Percentiles rank a stretch among this genome's conserved stretches.
Evolutionary conservation across 2,113 vertebrate genomes (phyloP).

Genomic region (Pangasianodon hypophthalmus): DNA sequence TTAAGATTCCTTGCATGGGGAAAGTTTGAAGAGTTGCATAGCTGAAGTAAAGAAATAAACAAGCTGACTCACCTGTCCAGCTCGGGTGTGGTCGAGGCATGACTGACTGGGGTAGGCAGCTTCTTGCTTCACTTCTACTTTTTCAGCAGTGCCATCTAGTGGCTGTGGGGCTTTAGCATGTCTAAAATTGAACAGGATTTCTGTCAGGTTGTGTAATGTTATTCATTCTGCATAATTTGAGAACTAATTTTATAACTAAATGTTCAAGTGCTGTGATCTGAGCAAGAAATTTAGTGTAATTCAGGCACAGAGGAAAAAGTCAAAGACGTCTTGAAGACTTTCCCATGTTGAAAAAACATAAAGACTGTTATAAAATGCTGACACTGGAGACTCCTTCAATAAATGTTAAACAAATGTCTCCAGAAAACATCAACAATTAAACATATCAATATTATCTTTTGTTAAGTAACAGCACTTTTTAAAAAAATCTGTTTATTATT

Average conservation of each 20-base stretch:
- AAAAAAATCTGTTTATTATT: neutral
- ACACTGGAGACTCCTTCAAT: neutral
- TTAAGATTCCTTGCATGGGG: too few relatives aligned
- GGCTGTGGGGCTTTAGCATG: neutral
- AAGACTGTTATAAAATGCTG: neutral
- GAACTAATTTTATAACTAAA: neutral
- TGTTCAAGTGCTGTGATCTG: neutral
- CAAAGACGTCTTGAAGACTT: neutral
- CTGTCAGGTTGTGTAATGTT: neutral
- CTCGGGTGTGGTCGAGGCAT: conserved; percentile 72
- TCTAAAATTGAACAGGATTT: conserved; percentile 40
- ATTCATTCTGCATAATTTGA: neutral
- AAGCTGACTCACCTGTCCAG: conserved; percentile 75
- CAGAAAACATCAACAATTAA: neutral
- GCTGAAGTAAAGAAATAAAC: neutral
- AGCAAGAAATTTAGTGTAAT: too few relatives aligned
- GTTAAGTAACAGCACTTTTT: neutral
- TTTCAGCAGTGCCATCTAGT: conserved; percentile 27
- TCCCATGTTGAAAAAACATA: neutral
- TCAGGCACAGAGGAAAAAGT: neutral
- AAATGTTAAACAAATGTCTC: neutral
- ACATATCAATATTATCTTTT: neutral
- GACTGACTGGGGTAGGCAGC: neutral
- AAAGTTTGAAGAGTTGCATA: neutral
- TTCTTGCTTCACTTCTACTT: conserved; percentile 1